These are phyloP conservation scores for Myotis yumanensis DNA, from an alignment of 2,113 vertebrate species.

Conservation along the genomic window DNA sequence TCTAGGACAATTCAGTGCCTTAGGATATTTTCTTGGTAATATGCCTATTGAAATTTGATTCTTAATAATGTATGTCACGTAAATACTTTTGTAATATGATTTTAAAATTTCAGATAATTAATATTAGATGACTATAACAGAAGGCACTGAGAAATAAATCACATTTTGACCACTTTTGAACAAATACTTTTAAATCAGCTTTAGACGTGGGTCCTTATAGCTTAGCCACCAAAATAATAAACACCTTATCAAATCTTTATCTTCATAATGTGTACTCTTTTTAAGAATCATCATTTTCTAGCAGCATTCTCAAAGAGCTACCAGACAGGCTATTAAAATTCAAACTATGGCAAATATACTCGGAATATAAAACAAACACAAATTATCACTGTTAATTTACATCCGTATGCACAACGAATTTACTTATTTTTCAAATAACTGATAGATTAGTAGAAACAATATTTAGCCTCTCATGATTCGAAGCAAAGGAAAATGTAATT, in stretches of 20 bases:
- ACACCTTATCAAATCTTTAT: constrained; percentile 21
- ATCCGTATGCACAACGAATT: not conserved
- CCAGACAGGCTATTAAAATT: constrained; percentile 49
- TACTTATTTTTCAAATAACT: constrained; percentile 56
- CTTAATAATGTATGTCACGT: not conserved
- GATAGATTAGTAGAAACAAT: constrained; percentile 7
- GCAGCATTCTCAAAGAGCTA: constrained; percentile 2
- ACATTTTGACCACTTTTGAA: constrained; percentile 20
- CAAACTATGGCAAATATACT: constrained; percentile 5
- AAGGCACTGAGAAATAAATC: constrained; percentile 16
- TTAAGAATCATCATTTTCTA: constrained; percentile 15
- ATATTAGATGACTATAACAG: not conserved
- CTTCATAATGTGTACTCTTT: not conserved
- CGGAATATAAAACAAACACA: constrained; percentile 50
- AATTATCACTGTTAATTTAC: constrained; percentile 28
- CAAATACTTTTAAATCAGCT: not conserved
- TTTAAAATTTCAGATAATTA: constrained; percentile 46
- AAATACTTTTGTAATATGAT: constrained; percentile 5
- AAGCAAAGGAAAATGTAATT: not conserved
- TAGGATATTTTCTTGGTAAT: constrained; percentile 34
- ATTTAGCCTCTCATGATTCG: not conserved
- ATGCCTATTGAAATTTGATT: constrained; percentile 18
- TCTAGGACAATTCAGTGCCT: not conserved
- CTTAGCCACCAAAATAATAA: constrained; percentile 24
- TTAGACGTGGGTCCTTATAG: not conserved